Base-by-base conservation (phyloP, 2,888 invertebrate genomes). In the Eremobia ochroleuca region DNA sequence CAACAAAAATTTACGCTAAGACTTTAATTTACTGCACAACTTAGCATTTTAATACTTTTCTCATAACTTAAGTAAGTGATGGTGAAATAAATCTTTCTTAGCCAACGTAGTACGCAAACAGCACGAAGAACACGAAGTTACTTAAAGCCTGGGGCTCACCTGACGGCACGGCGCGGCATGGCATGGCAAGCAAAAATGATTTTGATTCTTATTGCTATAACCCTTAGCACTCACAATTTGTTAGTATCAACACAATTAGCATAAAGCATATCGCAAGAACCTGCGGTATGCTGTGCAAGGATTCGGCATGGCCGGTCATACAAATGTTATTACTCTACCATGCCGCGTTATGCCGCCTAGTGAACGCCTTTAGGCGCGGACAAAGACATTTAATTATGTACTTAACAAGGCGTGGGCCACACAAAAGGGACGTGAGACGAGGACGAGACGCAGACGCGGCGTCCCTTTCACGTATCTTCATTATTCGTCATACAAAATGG, bases 121-220 rank as follows among this genome's bases (percentile, higher is more conserved):
- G 65, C 52, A 21, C 3, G n/a, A 76, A 46, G 15, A 58, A 80
- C n/a, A 40, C 9, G 21, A 31, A 71, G 58, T 66, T 62, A 58
- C 46, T 8, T 61, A 61, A 21, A 8, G 55, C 13, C 11, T n/a
- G 4, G 18, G 15, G 18, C 37, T 62, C 13, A 62, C 34, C 34
- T 11, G 62, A 25, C 13, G 4, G 34, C 3, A 62, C 25, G n/a
- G n/a, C 15, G 15, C 8, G 8, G 8, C 37, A 64, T 15, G 13
- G 34, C 25, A 62, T 25, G 37, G n/a, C 15, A 58, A 15, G 15
- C 34, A 25, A 21, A 37, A 37, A n/a, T n/a, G 2, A 64, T 62
- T 4, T 37, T 37, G 25, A 37, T n/a, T n/a, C n/a, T 64, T 64
- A n/a, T 64, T 64, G n/a, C 11, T 21, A 31, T 31, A 43, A 34